Evolutionary conservation across 1,140 invertebrate species (phyloP), one percentile per base, ranked within the genome.

Genomic region (Chionoecetes opilio): DNA sequence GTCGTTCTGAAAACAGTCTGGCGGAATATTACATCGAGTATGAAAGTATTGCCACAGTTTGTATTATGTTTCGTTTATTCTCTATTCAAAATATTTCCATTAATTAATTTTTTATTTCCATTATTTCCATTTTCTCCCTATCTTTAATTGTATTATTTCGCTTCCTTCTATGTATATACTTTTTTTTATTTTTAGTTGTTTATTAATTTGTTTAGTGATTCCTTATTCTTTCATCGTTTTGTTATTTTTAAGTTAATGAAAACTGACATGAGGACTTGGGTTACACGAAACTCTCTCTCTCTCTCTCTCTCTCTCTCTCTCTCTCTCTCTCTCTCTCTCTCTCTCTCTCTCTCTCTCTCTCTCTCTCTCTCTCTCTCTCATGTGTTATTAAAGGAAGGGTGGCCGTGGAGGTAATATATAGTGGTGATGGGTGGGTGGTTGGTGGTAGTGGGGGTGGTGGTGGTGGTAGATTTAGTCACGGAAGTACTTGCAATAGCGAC

Each of bases 241-340:
- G n/a, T 31, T 46, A 21, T 46, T 41, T 46, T 26, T 46, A 17
- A 14, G n/a, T 53, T 17, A 2, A 53, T 53, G 0, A 53, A 53
- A 53, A 53, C 14, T 17, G 21, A 9, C 21, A 53, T 53, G 11
- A 53, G 11, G 21, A 53, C 0, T 1, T 11, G 46, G 46, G 9
- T 9, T 53, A 0, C 38, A 37, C 53, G 0, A 8, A 0, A 75
- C n/a, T 92, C 29, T 92, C n/a, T 75, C n/a, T 26, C 17, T 92
- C n/a, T 92, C 29, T 92, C n/a, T 75, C n/a, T n/a, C n/a, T 63
- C 46, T 63, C 3, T 75, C 17, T 91, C 46, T 91, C 17, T 91
- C 29, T 91, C 37, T 91, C 38, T 87, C 26, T 17, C 38, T 46
- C 86, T 87, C 86, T 37, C 34, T 37, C 34, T 88, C 38, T 34